phyloP scores from a whole-genome alignment of 2,797 vertebrate genomes.

The Peromyscus attwateri region DNA sequence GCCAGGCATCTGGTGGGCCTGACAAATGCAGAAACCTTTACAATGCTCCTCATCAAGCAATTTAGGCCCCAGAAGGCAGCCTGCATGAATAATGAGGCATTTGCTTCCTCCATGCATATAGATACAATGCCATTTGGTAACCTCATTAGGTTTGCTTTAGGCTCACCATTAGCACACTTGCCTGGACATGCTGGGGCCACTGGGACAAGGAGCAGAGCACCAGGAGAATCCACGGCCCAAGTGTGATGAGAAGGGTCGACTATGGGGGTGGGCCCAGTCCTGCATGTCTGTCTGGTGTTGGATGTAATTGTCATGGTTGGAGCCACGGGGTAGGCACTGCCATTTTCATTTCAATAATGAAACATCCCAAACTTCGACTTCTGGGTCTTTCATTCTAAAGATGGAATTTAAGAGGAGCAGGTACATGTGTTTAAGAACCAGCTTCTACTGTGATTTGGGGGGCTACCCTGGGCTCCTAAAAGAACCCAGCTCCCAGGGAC shows the following conservation, averaged over 20 bases:
- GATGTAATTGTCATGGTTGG: neutral
- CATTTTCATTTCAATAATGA: neutral
- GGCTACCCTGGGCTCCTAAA: no score
- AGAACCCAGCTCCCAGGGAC: neutral
- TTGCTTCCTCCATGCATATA: conserved; percentile 59
- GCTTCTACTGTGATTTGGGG: neutral
- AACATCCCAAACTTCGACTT: neutral
- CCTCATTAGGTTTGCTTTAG: conserved; percentile 76
- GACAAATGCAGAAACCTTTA: conserved; percentile 75
- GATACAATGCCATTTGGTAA: conserved; percentile 66
- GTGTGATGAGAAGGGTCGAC: neutral
- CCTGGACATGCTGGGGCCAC: conserved; percentile 19
- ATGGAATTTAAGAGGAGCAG: neutral
- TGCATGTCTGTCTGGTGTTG: conserved; percentile 41
- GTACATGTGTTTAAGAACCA: neutral
- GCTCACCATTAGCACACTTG: conserved; percentile 71
- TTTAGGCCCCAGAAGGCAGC: conserved; percentile 77
- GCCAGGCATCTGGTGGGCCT: conserved; percentile 83
- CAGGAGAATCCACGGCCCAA: conserved; percentile 62
- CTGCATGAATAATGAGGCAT: conserved; percentile 78
- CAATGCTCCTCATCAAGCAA: conserved; percentile 74
- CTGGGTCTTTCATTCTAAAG: neutral
- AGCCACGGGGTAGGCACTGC: neutral
- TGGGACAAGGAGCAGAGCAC: conserved; percentile 66
- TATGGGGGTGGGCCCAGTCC: rapidly evolving